Conservation (phyloP, 2,113 vertebrate species). For the Mastomys natalensis region DNA sequence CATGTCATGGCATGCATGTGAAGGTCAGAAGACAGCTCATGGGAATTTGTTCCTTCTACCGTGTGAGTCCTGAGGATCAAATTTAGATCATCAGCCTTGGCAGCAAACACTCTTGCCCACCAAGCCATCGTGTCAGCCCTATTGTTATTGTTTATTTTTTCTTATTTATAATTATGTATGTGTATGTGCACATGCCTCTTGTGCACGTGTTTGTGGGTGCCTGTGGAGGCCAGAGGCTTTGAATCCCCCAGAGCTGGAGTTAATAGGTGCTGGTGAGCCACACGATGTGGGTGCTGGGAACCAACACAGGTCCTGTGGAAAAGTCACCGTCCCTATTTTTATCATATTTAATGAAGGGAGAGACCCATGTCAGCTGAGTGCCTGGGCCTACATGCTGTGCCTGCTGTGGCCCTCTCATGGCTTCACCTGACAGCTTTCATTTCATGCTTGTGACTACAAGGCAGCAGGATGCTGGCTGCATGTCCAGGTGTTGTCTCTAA, state of each 20-base stretch:
- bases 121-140: neutral
- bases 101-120: neutral
- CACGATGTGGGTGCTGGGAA: neutral
- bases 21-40: neutral
- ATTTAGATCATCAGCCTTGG: neutral
- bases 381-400: neutral
- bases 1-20: neutral
- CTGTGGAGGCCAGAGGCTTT: neutral
- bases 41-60: neutral
- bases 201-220: no score
- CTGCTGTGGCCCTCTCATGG: neutral
- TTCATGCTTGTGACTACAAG: neutral
- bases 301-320: neutral
- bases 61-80: neutral
- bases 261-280: neutral
- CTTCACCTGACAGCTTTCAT: neutral
- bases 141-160: neutral
- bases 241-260: neutral
- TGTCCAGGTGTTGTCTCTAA: neutral
- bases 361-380: neutral
- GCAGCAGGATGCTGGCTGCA: neutral
- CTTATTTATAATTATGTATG: neutral
- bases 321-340: neutral
- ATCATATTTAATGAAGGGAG: conserved; percentile 13
- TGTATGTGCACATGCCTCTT: neutral